phyloP scores from a whole-genome alignment of 2,888 invertebrate species.

The Aquatica leii region DNA sequence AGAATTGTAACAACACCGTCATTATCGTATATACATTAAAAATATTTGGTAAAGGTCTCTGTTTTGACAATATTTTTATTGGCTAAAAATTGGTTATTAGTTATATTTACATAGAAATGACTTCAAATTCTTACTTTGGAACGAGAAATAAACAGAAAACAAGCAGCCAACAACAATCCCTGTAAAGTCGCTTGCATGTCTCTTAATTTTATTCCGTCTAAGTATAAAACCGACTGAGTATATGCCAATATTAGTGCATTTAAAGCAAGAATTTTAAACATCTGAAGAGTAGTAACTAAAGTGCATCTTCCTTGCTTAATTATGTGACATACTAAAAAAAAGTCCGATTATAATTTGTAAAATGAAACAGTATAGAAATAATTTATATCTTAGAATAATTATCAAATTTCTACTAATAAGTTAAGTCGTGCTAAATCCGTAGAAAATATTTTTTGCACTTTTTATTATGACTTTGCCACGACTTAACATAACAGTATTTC shows the following conservation, averaged over 20 bases:
- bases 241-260: constrained; percentile 98
- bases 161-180: constrained; percentile 93
- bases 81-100: constrained; percentile 69
- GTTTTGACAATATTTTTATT: constrained; percentile 88
- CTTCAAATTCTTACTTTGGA: constrained; percentile 79
- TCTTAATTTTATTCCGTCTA: constrained; percentile 97
- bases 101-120: constrained; percentile 26
- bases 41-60: constrained; percentile 96
- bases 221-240: constrained; percentile 96
- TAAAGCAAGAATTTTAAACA: constrained; percentile 99
- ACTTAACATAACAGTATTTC: no score
- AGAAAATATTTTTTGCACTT: no score
- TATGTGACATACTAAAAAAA: constrained; percentile 90
- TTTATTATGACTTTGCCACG: no score
- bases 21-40: constrained; percentile 97
- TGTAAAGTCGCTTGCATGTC: constrained; percentile 98
- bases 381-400: no score
- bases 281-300: constrained; percentile 97
- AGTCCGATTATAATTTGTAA: no score
- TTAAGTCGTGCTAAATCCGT: no score
- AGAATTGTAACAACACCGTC: constrained; percentile 94
- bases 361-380: no score
- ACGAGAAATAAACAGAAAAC: constrained; percentile 97
- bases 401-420: no score
- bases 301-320: constrained; percentile 99